These are phyloP conservation scores for Rattus norvegicus DNA, from an alignment of 2,113 vertebrate genomes.

Conservation along the genomic window DNA sequence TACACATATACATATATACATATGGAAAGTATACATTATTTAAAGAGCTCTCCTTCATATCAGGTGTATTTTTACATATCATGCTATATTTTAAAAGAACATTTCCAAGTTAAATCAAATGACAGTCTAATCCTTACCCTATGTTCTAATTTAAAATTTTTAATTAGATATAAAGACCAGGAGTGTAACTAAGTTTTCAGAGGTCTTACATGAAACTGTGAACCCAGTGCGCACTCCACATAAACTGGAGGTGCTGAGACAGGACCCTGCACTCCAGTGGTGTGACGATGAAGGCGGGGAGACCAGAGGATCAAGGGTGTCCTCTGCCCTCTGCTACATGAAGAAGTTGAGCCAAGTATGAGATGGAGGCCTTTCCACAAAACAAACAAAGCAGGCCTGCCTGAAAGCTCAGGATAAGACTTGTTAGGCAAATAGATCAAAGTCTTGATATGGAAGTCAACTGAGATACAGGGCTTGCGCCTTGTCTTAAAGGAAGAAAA, in stretches of 20 bases:
- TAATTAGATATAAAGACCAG: not conserved
- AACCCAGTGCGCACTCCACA: not conserved
- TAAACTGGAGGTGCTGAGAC: not conserved
- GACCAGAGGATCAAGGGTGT: not conserved
- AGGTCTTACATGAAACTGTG: not conserved
- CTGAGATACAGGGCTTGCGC: not conserved
- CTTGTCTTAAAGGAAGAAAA: not conserved
- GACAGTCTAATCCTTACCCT: not conserved
- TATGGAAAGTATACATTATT: not conserved
- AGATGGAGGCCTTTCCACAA: not conserved
- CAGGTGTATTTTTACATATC: not conserved
- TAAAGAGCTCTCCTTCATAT: not conserved
- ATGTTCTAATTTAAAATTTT: not conserved
- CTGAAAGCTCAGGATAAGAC: not conserved
- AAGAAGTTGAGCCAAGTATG: not conserved
- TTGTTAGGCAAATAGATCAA: not conserved
- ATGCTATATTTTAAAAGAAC: constrained; percentile 10
- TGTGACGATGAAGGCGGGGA: not conserved
- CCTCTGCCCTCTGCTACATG: not conserved
- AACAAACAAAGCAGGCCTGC: not conserved
- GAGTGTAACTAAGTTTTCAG: too few species aligned
- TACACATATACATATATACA: not conserved
- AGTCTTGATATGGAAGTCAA: not conserved
- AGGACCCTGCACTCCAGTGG: not conserved
- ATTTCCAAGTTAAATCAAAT: constrained; percentile 31